Percentiles rank a stretch among this genome's conserved stretches.
Conservation (phyloP, 2,797 vertebrate species). For the Poliocrania exsul region DNA sequence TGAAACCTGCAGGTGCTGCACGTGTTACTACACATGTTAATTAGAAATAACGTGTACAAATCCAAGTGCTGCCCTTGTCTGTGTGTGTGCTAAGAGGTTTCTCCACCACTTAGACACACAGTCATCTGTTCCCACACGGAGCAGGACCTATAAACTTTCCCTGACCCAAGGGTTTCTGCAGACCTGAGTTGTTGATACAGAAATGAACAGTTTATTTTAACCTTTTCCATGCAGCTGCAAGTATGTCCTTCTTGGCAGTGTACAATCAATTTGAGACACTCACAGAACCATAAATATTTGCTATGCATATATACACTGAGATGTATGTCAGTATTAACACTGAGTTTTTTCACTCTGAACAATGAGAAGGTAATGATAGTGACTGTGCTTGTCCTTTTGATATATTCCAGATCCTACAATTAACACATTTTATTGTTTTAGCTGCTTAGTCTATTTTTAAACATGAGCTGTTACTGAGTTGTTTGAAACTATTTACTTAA, state of each 20-base stretch:
- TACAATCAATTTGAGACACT: neutral
- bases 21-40: neutral
- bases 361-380: neutral
- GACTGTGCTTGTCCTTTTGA: neutral
- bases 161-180: neutral
- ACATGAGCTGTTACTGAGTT: neutral
- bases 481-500: conserved; percentile 38
- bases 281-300: neutral
- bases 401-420: neutral
- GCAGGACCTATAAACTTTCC: neutral
- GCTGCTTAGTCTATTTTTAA: conserved; percentile 7
- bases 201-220: neutral
- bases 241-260: neutral
- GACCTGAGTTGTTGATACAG: neutral
- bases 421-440: conserved; percentile 20
- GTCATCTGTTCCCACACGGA: neutral
- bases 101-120: neutral
- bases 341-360: neutral
- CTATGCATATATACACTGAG: neutral
- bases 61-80: neutral
- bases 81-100: neutral
- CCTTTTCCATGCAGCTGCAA: neutral
- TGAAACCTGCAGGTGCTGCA: neutral
- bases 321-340: neutral
- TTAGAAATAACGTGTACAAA: neutral